Evolutionary conservation across 2,797 vertebrate species (phyloP), one percentile per base, ranked within the genome.

Genomic region (Onychomys torridus): DNA sequence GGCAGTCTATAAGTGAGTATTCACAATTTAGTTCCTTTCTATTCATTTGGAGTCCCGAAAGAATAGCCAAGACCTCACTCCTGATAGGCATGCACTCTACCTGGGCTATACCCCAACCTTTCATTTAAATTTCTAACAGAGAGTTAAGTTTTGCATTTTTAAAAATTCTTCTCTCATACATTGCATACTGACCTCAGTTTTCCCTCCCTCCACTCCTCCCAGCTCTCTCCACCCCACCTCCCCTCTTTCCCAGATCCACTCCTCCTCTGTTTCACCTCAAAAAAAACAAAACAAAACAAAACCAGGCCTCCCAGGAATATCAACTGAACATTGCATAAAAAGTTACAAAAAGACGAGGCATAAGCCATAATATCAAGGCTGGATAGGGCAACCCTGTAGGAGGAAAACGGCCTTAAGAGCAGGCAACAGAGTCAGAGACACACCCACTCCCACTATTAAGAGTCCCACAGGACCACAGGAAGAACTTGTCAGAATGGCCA

Each of bases 11-110:
- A 8, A 57, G 55, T 57, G 55, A 46, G 8, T 43, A 76, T 79
- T 89, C 40, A 76, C 32, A 89, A 6, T 95, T 96, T 84, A 75
- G 19, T 29, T 94, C 81, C 59, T 79, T 63, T 77, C 40, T 14
- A 43, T 12, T 43, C n/a, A 7, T 76, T 46, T 59, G 49, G 32
- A 32, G 40, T 61, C 19, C 19, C 46, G 55, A 46, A 63, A 16
- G 19, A 29, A 46, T 16, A 89, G 27, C 32, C 57, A 77, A 32
- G 29, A 10, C 12, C 55, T 61, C 55, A 34, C 2, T 59, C 11
- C 37, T 34, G 10, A 9, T 43, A 34, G 37, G 6, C 37, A 34
- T 12, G n/a, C 12, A 3, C 21, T 43, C 6, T 59, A 32, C 5
- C 27, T 14, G 55, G 43, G 52, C 12, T 16, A 46, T 32, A 25